phyloP scores from a whole-genome alignment of 2,113 vertebrate genomes.

The Pavo muticus region DNA sequence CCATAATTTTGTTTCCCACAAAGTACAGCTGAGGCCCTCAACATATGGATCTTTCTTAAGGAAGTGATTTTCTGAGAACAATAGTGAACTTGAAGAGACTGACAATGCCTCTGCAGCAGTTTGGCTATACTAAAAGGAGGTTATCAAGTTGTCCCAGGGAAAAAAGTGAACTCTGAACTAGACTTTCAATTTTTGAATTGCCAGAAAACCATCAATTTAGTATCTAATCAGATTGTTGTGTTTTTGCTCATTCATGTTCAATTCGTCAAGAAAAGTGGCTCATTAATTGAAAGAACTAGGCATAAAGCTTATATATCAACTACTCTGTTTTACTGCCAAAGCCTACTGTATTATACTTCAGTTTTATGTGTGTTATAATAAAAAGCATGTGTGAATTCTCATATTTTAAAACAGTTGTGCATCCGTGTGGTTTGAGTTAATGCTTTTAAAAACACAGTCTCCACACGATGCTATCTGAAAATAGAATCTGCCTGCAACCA shows the following conservation, averaged over 20 bases:
- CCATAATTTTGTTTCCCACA: conserved; percentile 20
- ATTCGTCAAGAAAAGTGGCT: conserved; percentile 49
- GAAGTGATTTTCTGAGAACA: conserved; percentile 67
- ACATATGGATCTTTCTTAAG: conserved; percentile 62
- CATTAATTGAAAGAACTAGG: conserved; percentile 59
- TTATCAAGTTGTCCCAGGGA: conserved; percentile 3
- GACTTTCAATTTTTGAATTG: conserved; percentile 3
- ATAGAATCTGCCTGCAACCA: conserved; percentile 61
- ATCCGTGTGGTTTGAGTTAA: conserved; percentile 73
- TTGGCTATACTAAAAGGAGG: conserved; percentile 35
- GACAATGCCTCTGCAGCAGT: conserved; percentile 40
- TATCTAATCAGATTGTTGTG: conserved; percentile 34
- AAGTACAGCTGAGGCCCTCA: not conserved
- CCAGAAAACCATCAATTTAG: not conserved
- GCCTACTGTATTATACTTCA: conserved; percentile 64
- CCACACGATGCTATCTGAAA: conserved; percentile 60
- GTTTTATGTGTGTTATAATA: conserved; percentile 68
- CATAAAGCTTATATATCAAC: conserved; percentile 53
- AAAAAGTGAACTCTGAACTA: not conserved
- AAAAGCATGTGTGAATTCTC: conserved; percentile 67
- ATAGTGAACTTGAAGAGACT: conserved; percentile 51
- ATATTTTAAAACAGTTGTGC: conserved; percentile 52
- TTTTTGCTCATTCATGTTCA: conserved; percentile 27
- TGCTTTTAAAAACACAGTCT: conserved; percentile 60
- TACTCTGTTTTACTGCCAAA: conserved; percentile 66